Evolutionary conservation across 1,140 invertebrate genomes (phyloP).

Genomic region (Antheraea mylitta): DNA sequence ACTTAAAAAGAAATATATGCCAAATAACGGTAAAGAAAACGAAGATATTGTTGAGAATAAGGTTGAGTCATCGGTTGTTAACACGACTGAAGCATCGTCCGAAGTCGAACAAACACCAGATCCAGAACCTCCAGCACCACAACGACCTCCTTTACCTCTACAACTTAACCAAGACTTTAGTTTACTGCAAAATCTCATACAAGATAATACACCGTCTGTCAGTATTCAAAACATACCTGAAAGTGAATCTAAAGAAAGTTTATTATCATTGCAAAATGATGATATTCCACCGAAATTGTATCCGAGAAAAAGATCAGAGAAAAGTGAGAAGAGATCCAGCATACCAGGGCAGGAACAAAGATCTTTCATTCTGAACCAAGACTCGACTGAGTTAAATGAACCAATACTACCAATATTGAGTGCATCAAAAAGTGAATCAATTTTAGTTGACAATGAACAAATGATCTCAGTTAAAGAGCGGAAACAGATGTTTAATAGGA

Average conservation of each 20-base stretch:
- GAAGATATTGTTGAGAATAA: constrained; percentile 44
- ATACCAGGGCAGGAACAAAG: constrained; percentile 23
- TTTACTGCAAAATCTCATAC: constrained; percentile 53
- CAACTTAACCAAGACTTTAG: constrained; percentile 67
- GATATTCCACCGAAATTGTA: constrained; percentile 62
- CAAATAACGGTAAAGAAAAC: constrained; percentile 44
- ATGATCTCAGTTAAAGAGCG: constrained; percentile 94
- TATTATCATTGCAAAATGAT: constrained; percentile 34
- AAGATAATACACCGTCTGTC: constrained; percentile 32
- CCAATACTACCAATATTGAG: constrained; percentile 34
- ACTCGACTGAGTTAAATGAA: constrained; percentile 30
- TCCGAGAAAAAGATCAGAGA: constrained; percentile 56
- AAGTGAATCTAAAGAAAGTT: constrained; percentile 49
- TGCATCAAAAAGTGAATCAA: constrained; percentile 60
- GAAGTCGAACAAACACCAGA: constrained; percentile 59
- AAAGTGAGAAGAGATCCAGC: constrained; percentile 50
- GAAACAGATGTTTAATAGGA: constrained; percentile 94
- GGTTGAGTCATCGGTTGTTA: constrained; percentile 49
- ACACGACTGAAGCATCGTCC: constrained; percentile 15
- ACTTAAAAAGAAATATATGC: constrained; percentile 85
- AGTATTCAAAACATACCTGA: constrained; percentile 24
- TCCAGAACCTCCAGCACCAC: constrained; percentile 84
- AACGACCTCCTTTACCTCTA: constrained; percentile 83
- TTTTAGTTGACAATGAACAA: constrained; percentile 71
- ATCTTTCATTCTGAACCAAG: constrained; percentile 43